Base-by-base conservation (phyloP, 2,797 vertebrate genomes). In the Nyctibius grandis region DNA sequence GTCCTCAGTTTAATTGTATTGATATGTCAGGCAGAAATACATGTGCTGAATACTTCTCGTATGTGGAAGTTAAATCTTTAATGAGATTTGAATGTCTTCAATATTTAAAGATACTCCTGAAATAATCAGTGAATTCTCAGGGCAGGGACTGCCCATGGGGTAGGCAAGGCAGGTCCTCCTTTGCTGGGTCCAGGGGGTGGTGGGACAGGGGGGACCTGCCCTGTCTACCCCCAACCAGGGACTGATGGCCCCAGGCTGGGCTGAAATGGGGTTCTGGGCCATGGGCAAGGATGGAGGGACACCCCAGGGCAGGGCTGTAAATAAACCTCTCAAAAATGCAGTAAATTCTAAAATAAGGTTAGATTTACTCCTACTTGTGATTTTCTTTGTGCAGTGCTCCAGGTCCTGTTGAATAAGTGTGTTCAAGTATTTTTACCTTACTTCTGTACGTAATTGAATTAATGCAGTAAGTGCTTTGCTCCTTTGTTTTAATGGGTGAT, bases 1-100 rank as follows among this genome's bases (percentile, higher is more conserved):
- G 28, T 67, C 8, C 4, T 22, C 9, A 38, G 13, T 61, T 63
- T 83, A 36, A 42, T 29, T 93, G 63, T 74, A 74, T 77, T 90
- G 18, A 61, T 94, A 77, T 64, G 59, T 79, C 61, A 94, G 51
- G 57, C 68, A 92, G 44, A 95, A 97, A 94, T 80, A 91, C n/a
- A 59, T 7, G 74, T 38, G 8, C 60, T 59, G 53, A 70, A 68
- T 31, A 28, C 3, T 64, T 60, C 42, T 28, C n/a, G 5, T 33
- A 56, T 19, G 20, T 83, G 28, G 16, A 82, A 63, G 48, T 42
- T 93, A 50, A 85, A 87, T 85, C 15, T 78, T 75, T 45, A n/a
- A 64, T 61, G 59, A 92, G 42, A 54, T 83, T 29, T 81, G 8
- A 57, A 12, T 67, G n/a, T 45, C 61, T 53, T 80, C 33, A 36